These are phyloP conservation scores for Rynchops niger DNA, from an alignment of 2,113 vertebrate genomes.

Conservation along the genomic window DNA sequence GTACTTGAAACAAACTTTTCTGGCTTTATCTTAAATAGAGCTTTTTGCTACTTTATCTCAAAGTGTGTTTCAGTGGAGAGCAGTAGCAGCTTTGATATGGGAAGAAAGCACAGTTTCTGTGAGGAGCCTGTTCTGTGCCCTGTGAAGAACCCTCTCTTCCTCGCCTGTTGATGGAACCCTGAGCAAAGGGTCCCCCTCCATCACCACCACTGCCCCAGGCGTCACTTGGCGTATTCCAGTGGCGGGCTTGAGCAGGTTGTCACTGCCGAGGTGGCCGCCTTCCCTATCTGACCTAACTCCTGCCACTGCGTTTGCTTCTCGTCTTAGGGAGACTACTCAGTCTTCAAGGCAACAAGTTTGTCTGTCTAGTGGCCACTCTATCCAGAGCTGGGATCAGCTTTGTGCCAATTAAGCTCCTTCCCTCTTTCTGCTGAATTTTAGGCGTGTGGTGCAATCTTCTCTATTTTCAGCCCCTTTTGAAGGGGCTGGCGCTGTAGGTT, in stretches of 20 bases:
- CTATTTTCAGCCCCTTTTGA: neutral
- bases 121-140: neutral
- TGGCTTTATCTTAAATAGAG: neutral
- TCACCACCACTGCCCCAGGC: neutral
- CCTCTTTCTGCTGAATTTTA: neutral
- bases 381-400: neutral
- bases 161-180: fast-evolving
- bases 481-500: neutral
- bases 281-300: neutral
- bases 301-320: fast-evolving
- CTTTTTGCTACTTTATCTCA: neutral
- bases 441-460: neutral
- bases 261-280: neutral
- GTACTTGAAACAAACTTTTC: neutral
- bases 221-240: fast-evolving
- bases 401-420: neutral
- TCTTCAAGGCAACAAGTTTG: neutral
- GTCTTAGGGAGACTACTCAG: neutral
- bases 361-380: neutral
- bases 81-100: neutral
- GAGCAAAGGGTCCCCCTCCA: neutral
- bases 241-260: neutral
- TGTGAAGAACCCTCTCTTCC: neutral
- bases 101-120: neutral
- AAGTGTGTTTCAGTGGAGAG: neutral